Evolutionary conservation across 2,113 vertebrate genomes (phyloP).

Genomic region (Cavia porcellus): DNA sequence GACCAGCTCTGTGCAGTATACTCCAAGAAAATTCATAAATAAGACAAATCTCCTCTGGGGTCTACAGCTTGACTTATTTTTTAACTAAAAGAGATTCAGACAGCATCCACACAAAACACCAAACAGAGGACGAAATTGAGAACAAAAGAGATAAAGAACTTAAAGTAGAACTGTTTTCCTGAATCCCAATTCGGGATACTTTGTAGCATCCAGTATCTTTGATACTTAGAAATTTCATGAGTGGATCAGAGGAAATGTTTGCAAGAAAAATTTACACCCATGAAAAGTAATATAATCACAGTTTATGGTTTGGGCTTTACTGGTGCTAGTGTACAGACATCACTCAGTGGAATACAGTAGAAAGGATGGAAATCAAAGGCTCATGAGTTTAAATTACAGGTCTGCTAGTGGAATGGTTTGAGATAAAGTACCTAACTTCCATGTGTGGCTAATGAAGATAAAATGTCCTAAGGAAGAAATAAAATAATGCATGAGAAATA

Average conservation of each 20-base stretch:
- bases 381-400: not conserved
- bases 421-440: not conserved
- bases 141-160: not conserved
- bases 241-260: not conserved
- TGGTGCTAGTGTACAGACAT: not conserved
- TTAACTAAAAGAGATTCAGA: not conserved
- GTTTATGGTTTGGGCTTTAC: not conserved
- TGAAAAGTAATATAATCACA: not conserved
- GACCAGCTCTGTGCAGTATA: not conserved
- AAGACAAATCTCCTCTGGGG: not conserved
- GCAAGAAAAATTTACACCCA: not conserved
- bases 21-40: not conserved
- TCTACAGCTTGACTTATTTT: not conserved
- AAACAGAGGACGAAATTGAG: not conserved
- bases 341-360: not conserved
- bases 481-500: not conserved
- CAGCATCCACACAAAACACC: not conserved
- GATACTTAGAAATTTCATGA: not conserved
- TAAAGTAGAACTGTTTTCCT: not conserved
- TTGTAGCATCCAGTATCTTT: not conserved
- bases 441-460: not conserved
- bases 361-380: not conserved
- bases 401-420: not conserved
- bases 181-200: not conserved
- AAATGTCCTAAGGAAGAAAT: conserved; percentile 17